Evolutionary conservation across 2,113 vertebrate species (phyloP), one percentile per base, ranked within the genome.

Genomic region (Accipiter virgatus): DNA sequence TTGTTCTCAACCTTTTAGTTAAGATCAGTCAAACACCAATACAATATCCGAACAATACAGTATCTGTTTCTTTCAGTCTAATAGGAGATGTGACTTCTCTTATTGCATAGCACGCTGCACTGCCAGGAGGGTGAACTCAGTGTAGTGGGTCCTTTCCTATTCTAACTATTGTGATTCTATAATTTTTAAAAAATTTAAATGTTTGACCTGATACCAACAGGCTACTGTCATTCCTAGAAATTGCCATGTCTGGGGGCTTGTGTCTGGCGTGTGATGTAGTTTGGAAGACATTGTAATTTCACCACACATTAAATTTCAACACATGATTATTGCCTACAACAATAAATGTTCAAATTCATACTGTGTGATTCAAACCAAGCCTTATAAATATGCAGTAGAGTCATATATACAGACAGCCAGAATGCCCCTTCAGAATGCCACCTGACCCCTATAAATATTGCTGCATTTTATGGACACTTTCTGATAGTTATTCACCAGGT

Each of bases 1-100:
- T 78, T 70, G 61, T 95, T 77, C 86, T 77, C 91, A 81, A 88
- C 92, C 82, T 96, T 92, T 95, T 77, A 73, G 77, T 80, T 93
- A 79, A 85, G 88, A 95, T 91, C 65, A 93, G 67, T 77, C 79
- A 56, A 89, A 83, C 56, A 89, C 62, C 77, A 90, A 4, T 72
- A 58, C 67, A 61, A 21, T 71, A 52, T 93, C 71, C 2, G 26
- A 90, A 85, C 91, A 89, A 55, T 62, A 40, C 32, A 79, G 52
- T 68, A 92, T 93, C 93, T 78, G 15, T 93, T 95, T 83, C 79
- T 40, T 77, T 77, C 78, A 63, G 74, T 25, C 53, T 66, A 13
- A 47, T 75, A 36, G 2, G 53, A 42, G 86, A 53, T 42, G 36
- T 87, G 87, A 81, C 91, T 71, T 10, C 53, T 85, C 68, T 87